These are phyloP conservation scores for Spatula clypeata DNA, from an alignment of 2,797 vertebrate species.

Conservation along the genomic window DNA sequence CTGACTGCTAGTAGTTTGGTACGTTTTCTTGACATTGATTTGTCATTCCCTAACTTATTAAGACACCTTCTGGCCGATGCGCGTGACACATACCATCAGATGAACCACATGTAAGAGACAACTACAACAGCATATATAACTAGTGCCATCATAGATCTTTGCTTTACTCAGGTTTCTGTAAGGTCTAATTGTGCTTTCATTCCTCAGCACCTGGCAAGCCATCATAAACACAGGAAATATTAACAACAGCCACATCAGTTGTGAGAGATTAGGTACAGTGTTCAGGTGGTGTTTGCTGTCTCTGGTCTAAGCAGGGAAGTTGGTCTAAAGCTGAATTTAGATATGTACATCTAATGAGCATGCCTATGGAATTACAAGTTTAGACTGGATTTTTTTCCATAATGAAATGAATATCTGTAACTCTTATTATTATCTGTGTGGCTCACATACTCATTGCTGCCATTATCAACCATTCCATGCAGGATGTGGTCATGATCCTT, in stretches of 20 bases:
- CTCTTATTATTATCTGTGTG: background rate
- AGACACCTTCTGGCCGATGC: background rate
- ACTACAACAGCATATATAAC: background rate
- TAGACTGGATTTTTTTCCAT: background rate
- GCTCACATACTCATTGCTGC: background rate
- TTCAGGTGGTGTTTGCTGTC: background rate
- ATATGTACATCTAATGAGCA: background rate
- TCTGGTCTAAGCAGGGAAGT: background rate
- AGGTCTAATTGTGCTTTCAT: background rate
- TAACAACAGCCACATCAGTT: background rate
- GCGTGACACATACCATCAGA: background rate
- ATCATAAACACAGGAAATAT: background rate
- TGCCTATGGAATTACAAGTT: background rate
- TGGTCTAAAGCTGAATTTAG: background rate
- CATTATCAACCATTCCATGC: background rate
- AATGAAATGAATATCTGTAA: background rate
- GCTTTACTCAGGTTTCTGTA: background rate
- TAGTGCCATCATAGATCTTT: accelerated
- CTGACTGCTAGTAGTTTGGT: background rate
- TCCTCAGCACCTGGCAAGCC: background rate
- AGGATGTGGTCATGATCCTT: background rate
- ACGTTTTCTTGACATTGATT: background rate
- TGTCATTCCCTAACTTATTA: background rate
- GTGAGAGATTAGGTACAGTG: background rate
- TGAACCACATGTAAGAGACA: background rate